Evolutionary conservation across 2,113 vertebrate species (phyloP).

Genomic region (Gulo gulo): DNA sequence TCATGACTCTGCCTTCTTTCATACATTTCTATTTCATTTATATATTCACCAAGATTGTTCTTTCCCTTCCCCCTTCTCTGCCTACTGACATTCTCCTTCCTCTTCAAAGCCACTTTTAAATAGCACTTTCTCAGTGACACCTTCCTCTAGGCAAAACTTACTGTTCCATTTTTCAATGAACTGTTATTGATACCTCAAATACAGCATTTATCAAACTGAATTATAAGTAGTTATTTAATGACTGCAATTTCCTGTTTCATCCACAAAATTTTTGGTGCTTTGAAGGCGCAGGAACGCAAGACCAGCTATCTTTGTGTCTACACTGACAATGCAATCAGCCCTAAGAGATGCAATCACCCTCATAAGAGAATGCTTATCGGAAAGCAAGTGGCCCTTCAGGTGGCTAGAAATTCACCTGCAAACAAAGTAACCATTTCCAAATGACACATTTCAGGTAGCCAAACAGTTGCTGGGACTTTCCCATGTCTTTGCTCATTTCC

Average conservation of each 20-base stretch:
- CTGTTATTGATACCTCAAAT: neutral
- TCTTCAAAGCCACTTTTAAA: neutral
- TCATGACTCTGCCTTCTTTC: neutral
- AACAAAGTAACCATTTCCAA: neutral
- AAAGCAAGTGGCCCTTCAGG: neutral
- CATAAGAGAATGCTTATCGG: neutral
- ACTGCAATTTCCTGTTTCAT: neutral
- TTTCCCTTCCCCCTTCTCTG: neutral
- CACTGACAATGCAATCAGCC: neutral
- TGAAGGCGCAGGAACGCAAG: neutral
- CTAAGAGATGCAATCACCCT: too few species aligned
- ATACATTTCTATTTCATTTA: neutral
- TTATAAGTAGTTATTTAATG: neutral
- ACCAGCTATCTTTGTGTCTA: neutral
- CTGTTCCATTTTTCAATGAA: neutral
- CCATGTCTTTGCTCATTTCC: neutral
- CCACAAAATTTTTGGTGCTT: neutral
- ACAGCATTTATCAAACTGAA: neutral
- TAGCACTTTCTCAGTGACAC: neutral
- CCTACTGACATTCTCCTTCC: neutral
- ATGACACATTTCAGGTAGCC: neutral
- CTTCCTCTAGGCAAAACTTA: slow-evolving; percentile 7
- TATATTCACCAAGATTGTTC: neutral
- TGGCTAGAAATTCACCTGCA: neutral
- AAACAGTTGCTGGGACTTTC: neutral